phyloP scores from a whole-genome alignment of 1,140 invertebrate species.

The Anagrus nilaparvatae region DNA sequence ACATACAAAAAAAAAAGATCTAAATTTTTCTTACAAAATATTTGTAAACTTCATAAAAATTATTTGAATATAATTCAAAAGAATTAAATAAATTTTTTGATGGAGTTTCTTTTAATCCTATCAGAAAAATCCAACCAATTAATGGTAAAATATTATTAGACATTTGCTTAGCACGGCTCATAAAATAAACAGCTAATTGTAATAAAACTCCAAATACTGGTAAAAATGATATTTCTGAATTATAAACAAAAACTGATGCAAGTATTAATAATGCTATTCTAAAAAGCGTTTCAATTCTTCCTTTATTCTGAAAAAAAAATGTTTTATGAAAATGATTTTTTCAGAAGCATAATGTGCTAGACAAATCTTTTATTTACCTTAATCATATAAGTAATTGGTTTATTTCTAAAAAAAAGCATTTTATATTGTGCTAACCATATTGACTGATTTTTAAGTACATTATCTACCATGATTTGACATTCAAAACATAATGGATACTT shows the following conservation, averaged over 20 bases:
- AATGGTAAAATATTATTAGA: conserved; percentile 24
- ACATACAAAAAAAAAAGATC: no score
- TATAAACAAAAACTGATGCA: conserved; percentile 22
- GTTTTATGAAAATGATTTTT: background rate
- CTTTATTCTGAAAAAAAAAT: conserved; percentile 22
- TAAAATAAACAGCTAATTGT: conserved; percentile 25
- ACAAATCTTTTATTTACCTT: conserved; percentile 25
- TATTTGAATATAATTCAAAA: conserved; percentile 19
- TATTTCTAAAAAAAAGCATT: conserved; percentile 32
- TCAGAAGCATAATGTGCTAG: no score
- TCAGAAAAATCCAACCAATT: conserved; percentile 27
- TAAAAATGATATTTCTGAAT: conserved; percentile 20
- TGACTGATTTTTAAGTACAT: conserved; percentile 47
- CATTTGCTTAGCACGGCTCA: conserved; percentile 16
- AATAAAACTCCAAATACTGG: conserved; percentile 29
- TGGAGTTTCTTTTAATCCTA: conserved; percentile 23
- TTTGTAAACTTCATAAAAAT: no score
- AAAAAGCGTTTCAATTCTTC: conserved; percentile 24
- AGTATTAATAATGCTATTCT: conserved; percentile 27
- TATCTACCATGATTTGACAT: conserved; percentile 49
- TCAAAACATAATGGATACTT: conserved; percentile 53
- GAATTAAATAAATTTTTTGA: conserved; percentile 21
- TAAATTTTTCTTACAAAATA: no score
- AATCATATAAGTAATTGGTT: conserved; percentile 23
- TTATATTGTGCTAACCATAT: conserved; percentile 36